These are phyloP conservation scores for Neoseiulus cucumeris DNA, from an alignment of 1,140 invertebrate species.

Conservation along the genomic window DNA sequence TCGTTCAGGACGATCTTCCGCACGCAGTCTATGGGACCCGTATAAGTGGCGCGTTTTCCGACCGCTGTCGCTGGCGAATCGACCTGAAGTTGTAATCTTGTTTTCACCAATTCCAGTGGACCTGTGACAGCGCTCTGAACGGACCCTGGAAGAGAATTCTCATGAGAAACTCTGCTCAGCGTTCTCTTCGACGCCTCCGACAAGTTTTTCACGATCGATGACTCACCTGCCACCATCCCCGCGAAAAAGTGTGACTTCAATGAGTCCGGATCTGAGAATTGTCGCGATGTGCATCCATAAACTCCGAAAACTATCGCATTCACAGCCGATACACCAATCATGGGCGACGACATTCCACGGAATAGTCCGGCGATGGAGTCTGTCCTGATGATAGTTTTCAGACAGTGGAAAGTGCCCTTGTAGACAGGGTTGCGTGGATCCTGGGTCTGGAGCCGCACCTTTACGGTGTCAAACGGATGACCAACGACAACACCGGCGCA, in stretches of 20 bases:
- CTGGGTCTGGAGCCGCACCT: slow-evolving; percentile 68
- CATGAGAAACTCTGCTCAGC: no score
- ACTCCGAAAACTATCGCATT: slow-evolving; percentile 82
- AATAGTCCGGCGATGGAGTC: slow-evolving; percentile 54
- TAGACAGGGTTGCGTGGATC: slow-evolving; percentile 44
- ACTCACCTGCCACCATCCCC: slow-evolving; percentile 33
- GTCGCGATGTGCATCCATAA: slow-evolving; percentile 50
- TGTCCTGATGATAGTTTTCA: slow-evolving; percentile 44
- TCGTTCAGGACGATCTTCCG: slow-evolving; percentile 38
- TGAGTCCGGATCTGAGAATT: slow-evolving; percentile 33
- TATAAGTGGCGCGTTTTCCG: slow-evolving; percentile 21
- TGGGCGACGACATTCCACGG: slow-evolving; percentile 60
- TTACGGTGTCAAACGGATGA: slow-evolving; percentile 73
- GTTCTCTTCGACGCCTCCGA: no score
- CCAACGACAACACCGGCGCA: slow-evolving; percentile 63
- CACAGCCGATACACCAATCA: slow-evolving; percentile 60
- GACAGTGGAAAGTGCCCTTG: slow-evolving; percentile 54
- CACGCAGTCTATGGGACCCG: slow-evolving; percentile 41
- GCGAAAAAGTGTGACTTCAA: slow-evolving; percentile 45
- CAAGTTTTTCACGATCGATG: no score
- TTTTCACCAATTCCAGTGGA: slow-evolving; percentile 71
- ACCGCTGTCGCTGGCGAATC: slow-evolving; percentile 15
- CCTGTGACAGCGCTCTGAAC: slow-evolving; percentile 54
- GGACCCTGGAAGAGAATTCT: slow-evolving; percentile 48
- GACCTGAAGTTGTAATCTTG: slow-evolving; percentile 44